Evolutionary conservation across 2,888 invertebrate genomes (phyloP).

Genomic region (Mesorhabditis sp.): DNA sequence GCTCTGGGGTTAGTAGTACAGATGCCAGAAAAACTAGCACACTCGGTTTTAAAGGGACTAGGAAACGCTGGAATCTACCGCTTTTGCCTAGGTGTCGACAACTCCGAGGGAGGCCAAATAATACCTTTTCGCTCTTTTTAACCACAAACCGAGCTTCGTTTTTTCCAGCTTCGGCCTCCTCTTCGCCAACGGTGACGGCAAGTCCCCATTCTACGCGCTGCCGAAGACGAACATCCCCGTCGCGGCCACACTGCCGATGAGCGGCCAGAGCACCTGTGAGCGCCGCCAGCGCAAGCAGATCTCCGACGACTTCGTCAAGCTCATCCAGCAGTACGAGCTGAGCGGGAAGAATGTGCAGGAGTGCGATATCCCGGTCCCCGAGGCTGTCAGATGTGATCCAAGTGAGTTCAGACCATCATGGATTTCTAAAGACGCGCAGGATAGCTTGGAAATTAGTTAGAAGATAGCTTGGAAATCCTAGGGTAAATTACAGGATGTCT

Average conservation of each 20-base stretch:
- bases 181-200: background rate
- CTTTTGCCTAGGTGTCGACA: too few species aligned
- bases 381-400: conserved; percentile 52
- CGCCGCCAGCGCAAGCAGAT: conserved; percentile 20
- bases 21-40: too few species aligned
- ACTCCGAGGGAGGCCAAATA: too few species aligned
- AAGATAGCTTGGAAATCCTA: background rate
- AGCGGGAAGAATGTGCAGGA: conserved; percentile 38
- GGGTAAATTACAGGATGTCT: background rate
- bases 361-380: conserved; percentile 53
- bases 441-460: too few species aligned
- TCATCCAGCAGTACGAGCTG: conserved; percentile 49
- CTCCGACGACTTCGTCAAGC: conserved; percentile 53
- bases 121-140: background rate
- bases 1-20: too few species aligned
- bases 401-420: conserved; percentile 20
- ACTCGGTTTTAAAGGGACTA: too few species aligned
- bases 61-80: too few species aligned
- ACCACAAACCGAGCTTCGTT: background rate
- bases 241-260: background rate
- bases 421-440: too few species aligned
- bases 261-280: background rate
- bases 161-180: conserved; percentile 2
- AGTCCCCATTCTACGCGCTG: conserved; percentile 1
- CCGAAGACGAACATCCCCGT: conserved; percentile 1